Evolutionary conservation across 1,140 invertebrate species (phyloP), one percentile per base, ranked within the genome.

Genomic region (Neodiprion pinetum): DNA sequence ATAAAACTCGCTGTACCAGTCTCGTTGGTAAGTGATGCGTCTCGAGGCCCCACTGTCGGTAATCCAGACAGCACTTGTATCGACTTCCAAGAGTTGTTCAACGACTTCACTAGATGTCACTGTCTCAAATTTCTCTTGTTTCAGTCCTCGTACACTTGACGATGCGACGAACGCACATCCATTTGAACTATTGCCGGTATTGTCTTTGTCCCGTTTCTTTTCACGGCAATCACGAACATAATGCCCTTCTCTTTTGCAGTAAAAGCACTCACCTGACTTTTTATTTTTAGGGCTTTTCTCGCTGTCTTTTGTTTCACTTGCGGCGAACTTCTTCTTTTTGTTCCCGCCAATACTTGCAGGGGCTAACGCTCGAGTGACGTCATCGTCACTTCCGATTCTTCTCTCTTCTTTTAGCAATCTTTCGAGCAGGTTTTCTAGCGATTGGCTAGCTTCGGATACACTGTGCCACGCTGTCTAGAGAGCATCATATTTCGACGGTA

Each of bases 1-100:
- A n/a, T 11, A 4, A 48, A 80, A 82, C 3, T 76, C 72, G 7
- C 49, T 23, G 69, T 81, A 79, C 78, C 78, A 82, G 10, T 81
- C 75, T 50, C 71, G 71, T 53, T 72, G 71, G 53, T 72, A 77
- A 23, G 74, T 76, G 69, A 82, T 79, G 69, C 80, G 80, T 9
- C 76, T 47, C 7, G 76, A 74, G 5, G 77, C 77, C n/a, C 74
- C 77, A 40, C 80, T 81, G 50, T 82, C 79, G 66, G 68, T 61
- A 53, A 74, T 72, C 79, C 80, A 81, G 9, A 77, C 69, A 48
- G 80, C 75, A 21, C 9, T 70, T 49, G 28, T 68, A 47, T 66
- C 70, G 5, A 61, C 5, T 21, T 48, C 66, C 11, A 61, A 14
- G 10, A 74, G 9, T 28, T 3, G 17, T 17, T 14, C 3, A 9